Base-by-base conservation (phyloP, 2,113 vertebrate species). In the Hypanus sabinus region DNA sequence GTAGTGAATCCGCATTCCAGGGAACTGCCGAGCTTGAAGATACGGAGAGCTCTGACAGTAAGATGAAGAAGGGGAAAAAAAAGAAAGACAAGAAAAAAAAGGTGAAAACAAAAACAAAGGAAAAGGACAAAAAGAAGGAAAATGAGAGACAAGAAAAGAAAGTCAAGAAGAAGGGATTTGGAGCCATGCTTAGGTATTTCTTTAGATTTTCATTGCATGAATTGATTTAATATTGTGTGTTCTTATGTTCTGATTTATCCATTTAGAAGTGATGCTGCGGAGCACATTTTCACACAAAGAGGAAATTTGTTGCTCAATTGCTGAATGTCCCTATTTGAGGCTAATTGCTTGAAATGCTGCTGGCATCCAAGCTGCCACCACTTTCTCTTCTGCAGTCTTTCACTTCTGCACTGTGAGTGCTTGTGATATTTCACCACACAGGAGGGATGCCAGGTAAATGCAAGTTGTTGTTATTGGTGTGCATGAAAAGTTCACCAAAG, bases 11-110 rank as follows among this genome's bases (percentile, higher is more conserved):
- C 2, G 95, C 95, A 14, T 96, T 96, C 94, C 96, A 96, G 70
- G 97, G 97, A 80, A 96, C 81, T 8, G 88, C 95, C 1, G 97
- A 98, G 75, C 95, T 94, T 4, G 97, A 96, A 83, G 96, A 97
- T 5, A 87, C 95, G 9, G 97, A 97, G 92, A 96, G 95, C 93
- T 98, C 97, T 95, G 96, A 95, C 85, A 97, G 98, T 95, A 98
- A 98, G 95, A 95, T 95, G 11, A 97, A 97, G 55, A 99, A 99
- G 95, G 87, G 33, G 0, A 98, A 97, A 95, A 98, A 98, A 81
- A 98, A 98, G 94, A 97, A 97, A 55, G 98, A 98, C 94, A 98
- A 98, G 94, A 98, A 98, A 96, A 98, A 96, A 83, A 99, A 98
- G 94, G 95, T 94, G 27, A 99, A 98, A 95, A 0, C 94, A 85